These are phyloP conservation scores for Drosophila quadrilineata DNA, from an alignment of 1,140 invertebrate genomes.

Conservation along the genomic window DNA sequence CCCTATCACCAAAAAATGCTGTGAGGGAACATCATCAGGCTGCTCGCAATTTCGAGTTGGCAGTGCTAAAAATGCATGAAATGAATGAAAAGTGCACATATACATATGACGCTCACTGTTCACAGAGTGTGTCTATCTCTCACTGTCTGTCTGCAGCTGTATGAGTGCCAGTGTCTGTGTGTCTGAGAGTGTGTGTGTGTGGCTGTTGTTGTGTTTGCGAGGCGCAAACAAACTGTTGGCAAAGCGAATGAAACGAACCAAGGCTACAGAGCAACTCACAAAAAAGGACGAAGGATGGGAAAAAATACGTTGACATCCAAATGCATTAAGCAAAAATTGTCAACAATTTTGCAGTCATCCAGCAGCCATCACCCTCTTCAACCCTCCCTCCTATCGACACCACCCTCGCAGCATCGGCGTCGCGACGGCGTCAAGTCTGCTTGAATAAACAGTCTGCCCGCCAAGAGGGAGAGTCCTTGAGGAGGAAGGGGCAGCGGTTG, in stretches of 20 bases:
- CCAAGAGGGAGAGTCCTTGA: too few species aligned
- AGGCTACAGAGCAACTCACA: too few species aligned
- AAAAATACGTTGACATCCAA: conserved; percentile 70
- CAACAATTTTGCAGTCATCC: conserved; percentile 68
- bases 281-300: too few species aligned
- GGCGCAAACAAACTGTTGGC: conserved; percentile 48
- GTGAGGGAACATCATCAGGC: conserved; percentile 29
- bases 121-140: background rate
- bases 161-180: conserved; percentile 25
- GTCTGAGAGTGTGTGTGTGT: background rate
- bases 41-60: conserved; percentile 56
- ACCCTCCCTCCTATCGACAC: background rate
- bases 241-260: conserved; percentile 23
- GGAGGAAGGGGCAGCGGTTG: background rate
- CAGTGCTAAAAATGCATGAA: conserved; percentile 58
- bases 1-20: background rate
- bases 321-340: conserved; percentile 79
- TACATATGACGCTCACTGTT: conserved; percentile 36
- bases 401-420: conserved; percentile 50
- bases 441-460: conserved; percentile 54
- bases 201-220: conserved; percentile 23
- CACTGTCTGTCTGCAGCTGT: conserved; percentile 7
- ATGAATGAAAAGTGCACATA: conserved; percentile 50
- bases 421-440: conserved; percentile 69
- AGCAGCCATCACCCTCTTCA: background rate